Conservation (phyloP, 2,113 vertebrate species). For the Haplochromis burtoni region DNA sequence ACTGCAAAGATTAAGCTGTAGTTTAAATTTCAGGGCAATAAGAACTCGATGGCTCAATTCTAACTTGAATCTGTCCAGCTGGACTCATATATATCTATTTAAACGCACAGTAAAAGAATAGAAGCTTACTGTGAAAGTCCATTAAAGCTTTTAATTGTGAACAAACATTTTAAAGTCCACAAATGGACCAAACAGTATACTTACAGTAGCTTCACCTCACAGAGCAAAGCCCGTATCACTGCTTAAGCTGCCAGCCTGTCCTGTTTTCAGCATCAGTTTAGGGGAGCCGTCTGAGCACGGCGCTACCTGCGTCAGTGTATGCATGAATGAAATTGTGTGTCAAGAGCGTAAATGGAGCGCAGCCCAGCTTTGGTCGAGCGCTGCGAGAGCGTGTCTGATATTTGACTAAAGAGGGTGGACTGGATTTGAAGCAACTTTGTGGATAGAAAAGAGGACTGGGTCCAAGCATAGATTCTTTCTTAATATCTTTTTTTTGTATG, state of each 20-base stretch:
- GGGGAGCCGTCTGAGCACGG: background rate
- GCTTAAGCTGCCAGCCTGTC: background rate
- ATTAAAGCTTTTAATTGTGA: background rate
- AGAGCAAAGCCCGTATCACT: constrained; percentile 19
- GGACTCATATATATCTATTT: background rate
- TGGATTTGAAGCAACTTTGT: background rate
- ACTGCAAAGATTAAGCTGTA: background rate
- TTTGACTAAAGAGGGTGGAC: background rate
- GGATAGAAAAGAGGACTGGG: background rate
- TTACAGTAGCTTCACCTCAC: constrained; percentile 3
- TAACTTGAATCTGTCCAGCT: background rate
- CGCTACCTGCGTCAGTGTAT: background rate
- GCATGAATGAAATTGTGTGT: background rate
- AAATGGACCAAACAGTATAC: background rate
- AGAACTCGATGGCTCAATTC: background rate
- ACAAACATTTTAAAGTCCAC: background rate
- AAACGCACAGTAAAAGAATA: background rate
- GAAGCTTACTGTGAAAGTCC: background rate
- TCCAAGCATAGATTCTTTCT: background rate
- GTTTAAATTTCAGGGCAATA: background rate
- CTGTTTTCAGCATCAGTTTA: background rate
- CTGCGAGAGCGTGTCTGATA: background rate
- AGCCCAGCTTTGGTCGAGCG: background rate
- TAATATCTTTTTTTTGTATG: background rate
- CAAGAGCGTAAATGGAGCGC: background rate